Percentiles rank a stretch among this genome's conserved stretches.
Evolutionary conservation across 2,113 vertebrate genomes (phyloP).

Genomic region (Gracilinanus agilis): DNA sequence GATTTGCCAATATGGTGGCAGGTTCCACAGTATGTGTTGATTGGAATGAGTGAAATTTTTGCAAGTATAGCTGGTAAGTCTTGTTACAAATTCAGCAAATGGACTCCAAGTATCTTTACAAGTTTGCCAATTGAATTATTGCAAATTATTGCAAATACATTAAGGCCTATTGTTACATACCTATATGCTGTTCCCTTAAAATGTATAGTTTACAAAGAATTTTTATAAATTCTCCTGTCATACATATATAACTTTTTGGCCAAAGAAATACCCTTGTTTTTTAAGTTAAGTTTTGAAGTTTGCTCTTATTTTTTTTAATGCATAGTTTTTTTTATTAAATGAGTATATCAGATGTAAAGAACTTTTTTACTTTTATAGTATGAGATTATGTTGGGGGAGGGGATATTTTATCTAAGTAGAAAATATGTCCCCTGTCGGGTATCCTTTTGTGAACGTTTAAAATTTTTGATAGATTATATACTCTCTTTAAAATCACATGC

Average conservation of each 20-base stretch:
- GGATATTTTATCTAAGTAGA: background rate
- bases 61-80: conserved; percentile 96
- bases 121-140: background rate
- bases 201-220: background rate
- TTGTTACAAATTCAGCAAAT: background rate
- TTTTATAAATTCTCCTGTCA: background rate
- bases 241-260: background rate
- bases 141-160: background rate
- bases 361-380: background rate
- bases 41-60: conserved; percentile 98
- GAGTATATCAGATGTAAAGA: background rate
- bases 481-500: background rate
- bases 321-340: background rate
- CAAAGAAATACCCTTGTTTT: background rate
- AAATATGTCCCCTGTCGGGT: background rate
- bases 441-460: background rate
- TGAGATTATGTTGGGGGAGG: background rate
- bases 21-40: conserved; percentile 97
- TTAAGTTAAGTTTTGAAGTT: background rate
- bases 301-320: background rate
- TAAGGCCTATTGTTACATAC: background rate
- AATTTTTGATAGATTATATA: background rate
- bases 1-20: conserved; percentile 98
- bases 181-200: background rate
- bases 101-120: background rate